phyloP scores from a whole-genome alignment of 2,113 vertebrate species.

The Halcyon senegalensis region DNA sequence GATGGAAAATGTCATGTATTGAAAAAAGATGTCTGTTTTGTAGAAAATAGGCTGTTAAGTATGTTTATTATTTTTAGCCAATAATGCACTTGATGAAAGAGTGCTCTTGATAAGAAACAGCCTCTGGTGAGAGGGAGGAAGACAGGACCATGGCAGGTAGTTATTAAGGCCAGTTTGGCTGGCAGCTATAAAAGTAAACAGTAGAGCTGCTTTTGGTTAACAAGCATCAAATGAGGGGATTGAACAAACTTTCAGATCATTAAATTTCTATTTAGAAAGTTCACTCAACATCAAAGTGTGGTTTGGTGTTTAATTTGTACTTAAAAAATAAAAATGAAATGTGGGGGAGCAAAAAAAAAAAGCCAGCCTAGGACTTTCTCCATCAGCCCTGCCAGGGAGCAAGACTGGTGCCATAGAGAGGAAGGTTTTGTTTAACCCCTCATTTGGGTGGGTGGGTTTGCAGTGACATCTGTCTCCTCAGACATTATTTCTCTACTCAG shows the following conservation, averaged over 20 bases:
- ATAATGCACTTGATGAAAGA: slow-evolving; percentile 12
- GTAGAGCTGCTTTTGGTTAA: slow-evolving; percentile 16
- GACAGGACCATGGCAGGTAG: neutral
- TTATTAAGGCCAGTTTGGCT: slow-evolving; percentile 20
- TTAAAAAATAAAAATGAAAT: neutral
- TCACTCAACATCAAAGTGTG: neutral
- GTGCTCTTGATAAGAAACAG: slow-evolving; percentile 31
- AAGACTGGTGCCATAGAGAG: too few species aligned
- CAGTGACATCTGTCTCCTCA: neutral
- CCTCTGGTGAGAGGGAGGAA: neutral
- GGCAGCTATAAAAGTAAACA: slow-evolving; percentile 21
- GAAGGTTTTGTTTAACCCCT: neutral
- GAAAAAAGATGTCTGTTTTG: neutral
- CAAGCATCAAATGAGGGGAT: neutral
- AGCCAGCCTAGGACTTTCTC: neutral
- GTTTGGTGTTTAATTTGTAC: neutral
- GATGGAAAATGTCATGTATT: neutral
- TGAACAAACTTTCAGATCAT: slow-evolving; percentile 20
- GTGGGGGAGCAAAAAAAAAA: neutral
- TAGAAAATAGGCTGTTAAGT: neutral
- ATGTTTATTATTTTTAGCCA: slow-evolving; percentile 38
- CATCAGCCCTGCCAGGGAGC: neutral
- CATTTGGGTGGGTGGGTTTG: neutral
- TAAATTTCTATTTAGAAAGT: neutral
- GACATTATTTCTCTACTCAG: neutral